Percentiles rank a stretch among this genome's conserved stretches.
Evolutionary conservation across 2,113 vertebrate genomes (phyloP).

Genomic region (Pluvialis apricaria): DNA sequence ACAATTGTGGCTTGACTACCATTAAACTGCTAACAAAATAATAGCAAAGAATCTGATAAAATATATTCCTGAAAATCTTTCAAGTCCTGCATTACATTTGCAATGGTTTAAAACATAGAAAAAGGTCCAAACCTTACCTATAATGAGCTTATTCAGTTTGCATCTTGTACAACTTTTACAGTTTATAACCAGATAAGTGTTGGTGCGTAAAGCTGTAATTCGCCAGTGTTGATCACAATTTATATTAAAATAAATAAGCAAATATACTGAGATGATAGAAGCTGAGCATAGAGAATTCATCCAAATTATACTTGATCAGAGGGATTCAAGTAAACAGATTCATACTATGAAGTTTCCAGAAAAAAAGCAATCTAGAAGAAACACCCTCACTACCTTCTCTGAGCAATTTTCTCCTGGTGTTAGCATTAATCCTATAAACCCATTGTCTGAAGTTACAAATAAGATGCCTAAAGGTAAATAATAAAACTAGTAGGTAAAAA

Average conservation of each 20-base stretch:
- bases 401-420: neutral
- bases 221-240: neutral
- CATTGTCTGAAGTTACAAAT: neutral
- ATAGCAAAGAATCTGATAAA: neutral
- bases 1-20: neutral
- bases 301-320: neutral
- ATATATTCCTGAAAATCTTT: neutral
- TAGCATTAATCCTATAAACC: neutral
- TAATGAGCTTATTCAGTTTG: neutral
- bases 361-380: neutral
- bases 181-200: neutral
- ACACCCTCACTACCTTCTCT: neutral
- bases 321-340: conserved; percentile 5
- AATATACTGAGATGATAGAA: neutral
- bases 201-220: neutral
- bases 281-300: neutral
- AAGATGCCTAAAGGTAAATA: neutral
- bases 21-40: neutral
- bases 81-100: neutral
- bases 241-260: conserved; percentile 52
- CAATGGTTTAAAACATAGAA: neutral
- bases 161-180: neutral
- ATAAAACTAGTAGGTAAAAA: neutral
- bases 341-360: neutral
- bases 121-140: neutral